phyloP scores from a whole-genome alignment of 2,113 vertebrate genomes.

The Manacus vitellinus region DNA sequence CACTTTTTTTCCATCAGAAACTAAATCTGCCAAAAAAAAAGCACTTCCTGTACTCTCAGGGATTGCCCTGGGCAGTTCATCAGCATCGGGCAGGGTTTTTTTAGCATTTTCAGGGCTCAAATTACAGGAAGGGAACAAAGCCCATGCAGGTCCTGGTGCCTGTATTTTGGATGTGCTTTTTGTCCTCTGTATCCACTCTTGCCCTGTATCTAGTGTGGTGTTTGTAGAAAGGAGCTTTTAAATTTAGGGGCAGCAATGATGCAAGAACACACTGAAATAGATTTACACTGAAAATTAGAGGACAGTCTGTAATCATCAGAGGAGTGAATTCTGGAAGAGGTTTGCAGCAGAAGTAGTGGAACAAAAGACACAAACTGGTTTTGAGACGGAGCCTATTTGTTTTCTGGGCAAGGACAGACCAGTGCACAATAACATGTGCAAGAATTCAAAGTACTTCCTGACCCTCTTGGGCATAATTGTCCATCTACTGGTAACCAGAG shows the following conservation, averaged over 20 bases:
- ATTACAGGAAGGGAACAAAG: not conserved
- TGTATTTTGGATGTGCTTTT: not conserved
- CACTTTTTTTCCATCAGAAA: not conserved
- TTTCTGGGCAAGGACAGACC: not conserved
- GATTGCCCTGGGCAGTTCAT: not conserved
- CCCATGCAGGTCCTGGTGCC: not conserved
- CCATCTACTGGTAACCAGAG: not conserved
- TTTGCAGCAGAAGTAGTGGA: not conserved
- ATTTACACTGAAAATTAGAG: not conserved
- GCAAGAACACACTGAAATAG: not conserved
- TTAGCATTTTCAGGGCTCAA: not conserved
- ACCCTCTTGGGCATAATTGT: not conserved
- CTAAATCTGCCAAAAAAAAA: not conserved
- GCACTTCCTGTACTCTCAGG: not conserved
- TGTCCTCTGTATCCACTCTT: not conserved
- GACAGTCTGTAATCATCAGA: not conserved
- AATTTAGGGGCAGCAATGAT: not conserved
- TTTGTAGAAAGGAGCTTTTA: not conserved
- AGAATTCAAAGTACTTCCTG: constrained; percentile 17
- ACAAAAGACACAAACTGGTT: not conserved
- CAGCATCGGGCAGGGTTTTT: not conserved
- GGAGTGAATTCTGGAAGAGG: not conserved
- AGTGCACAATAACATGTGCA: not conserved
- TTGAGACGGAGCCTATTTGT: not conserved
- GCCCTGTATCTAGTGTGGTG: not conserved